Conservation (phyloP, 2,797 vertebrate species). For the Macroramphosus scolopax region DNA sequence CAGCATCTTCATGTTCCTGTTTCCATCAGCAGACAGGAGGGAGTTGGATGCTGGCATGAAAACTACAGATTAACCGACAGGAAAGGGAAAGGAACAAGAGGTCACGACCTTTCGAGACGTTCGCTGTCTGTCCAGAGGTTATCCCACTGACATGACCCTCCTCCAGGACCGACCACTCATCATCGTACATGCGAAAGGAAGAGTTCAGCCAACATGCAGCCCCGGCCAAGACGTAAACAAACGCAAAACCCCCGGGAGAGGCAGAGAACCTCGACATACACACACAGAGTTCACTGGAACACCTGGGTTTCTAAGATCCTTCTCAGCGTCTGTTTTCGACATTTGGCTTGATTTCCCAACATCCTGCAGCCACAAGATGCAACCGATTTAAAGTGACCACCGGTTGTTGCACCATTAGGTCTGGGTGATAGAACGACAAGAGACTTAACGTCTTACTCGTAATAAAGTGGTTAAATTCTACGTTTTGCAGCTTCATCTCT, state of each 20-base stretch:
- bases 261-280: slow-evolving; percentile 16
- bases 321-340: slow-evolving; percentile 42
- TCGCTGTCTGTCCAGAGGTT: slow-evolving; percentile 1
- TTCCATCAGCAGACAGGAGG: slow-evolving; percentile 30
- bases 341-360: slow-evolving; percentile 37
- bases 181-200: slow-evolving; percentile 15
- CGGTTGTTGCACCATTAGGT: too few relatives aligned
- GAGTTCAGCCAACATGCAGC: slow-evolving; percentile 4
- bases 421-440: too few relatives aligned
- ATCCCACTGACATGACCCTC: slow-evolving; percentile 23
- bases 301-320: slow-evolving; percentile 33
- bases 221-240: slow-evolving; percentile 40
- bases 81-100: slow-evolving; percentile 54
- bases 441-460: too few relatives aligned
- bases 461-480: too few relatives aligned
- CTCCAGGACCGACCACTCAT: slow-evolving; percentile 22
- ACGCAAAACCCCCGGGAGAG: slow-evolving; percentile 28
- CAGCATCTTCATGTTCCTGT: slow-evolving; percentile 33
- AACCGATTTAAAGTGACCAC: slow-evolving; percentile 24
- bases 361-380: slow-evolving; percentile 32
- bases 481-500: too few relatives aligned
- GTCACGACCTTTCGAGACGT: slow-evolving; percentile 53
- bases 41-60: slow-evolving; percentile 19
- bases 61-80: slow-evolving; percentile 55
- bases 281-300: slow-evolving; percentile 21